phyloP scores from a whole-genome alignment of 2,888 invertebrate species.

The Theodoxus fluviatilis region DNA sequence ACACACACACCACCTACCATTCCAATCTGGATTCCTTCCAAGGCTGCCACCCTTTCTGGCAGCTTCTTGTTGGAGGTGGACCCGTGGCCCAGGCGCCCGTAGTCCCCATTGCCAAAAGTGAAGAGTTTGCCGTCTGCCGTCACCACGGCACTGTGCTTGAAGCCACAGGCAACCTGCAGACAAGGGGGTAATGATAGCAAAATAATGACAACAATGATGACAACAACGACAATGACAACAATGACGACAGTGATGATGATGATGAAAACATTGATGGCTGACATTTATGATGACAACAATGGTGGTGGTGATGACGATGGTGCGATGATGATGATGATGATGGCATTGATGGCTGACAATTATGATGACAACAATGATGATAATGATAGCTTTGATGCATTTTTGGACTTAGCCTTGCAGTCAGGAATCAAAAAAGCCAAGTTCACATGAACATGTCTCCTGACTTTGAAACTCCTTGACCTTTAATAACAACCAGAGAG shows the following conservation, averaged over 20 bases:
- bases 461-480: no score
- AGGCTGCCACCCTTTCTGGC: slow-evolving; percentile 70
- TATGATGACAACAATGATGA: no score
- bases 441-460: no score
- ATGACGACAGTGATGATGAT: neutral
- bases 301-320: no score
- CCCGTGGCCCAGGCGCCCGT: slow-evolving; percentile 71
- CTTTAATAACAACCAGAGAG: no score
- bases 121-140: slow-evolving; percentile 73
- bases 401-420: no score
- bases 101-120: slow-evolving; percentile 75
- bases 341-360: no score
- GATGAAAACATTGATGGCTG: no score
- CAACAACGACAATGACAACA: neutral
- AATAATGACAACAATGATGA: neutral
- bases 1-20: slow-evolving; percentile 52
- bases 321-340: no score
- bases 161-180: slow-evolving; percentile 71
- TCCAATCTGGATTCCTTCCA: slow-evolving; percentile 69
- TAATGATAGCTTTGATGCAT: no score
- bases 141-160: slow-evolving; percentile 74
- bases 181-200: neutral
- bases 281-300: no score
- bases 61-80: slow-evolving; percentile 72
- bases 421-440: no score